A percentile compares a stretch with the other conserved stretches of the same genome.
phyloP scores from a whole-genome alignment of 1,140 invertebrate genomes.

The Adelges cooleyi region DNA sequence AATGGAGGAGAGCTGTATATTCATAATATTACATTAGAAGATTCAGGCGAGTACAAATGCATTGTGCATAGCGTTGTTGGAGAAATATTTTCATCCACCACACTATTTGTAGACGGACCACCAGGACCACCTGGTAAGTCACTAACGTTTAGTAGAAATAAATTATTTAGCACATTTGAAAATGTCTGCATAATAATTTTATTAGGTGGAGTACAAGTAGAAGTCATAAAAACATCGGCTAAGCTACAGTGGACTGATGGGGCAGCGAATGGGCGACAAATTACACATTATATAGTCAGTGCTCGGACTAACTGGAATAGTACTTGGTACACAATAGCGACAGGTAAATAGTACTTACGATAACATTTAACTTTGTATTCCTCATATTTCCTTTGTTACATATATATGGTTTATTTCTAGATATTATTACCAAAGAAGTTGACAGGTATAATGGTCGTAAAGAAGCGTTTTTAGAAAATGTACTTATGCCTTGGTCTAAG shows the following conservation, averaged over 20 bases:
- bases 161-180: not conserved
- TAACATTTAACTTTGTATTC: too few species aligned
- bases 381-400: too few species aligned
- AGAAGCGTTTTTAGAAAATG: conserved; percentile 53
- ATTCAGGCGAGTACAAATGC: conserved; percentile 80
- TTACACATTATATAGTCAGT: conserved; percentile 63
- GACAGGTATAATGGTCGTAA: conserved; percentile 61
- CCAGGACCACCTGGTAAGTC: conserved; percentile 64
- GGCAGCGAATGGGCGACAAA: conserved; percentile 63
- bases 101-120: conserved; percentile 65
- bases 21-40: conserved; percentile 67
- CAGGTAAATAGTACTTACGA: conserved; percentile 39
- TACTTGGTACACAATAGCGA: conserved; percentile 63
- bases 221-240: conserved; percentile 60
- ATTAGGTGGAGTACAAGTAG: conserved; percentile 59
- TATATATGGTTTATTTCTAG: conserved; percentile 36
- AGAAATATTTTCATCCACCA: conserved; percentile 55
- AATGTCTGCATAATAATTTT: not conserved
- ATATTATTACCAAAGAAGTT: conserved; percentile 45
- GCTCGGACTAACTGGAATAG: conserved; percentile 75
- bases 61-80: conserved; percentile 78
- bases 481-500: conserved; percentile 70
- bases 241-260: conserved; percentile 83
- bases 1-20: conserved; percentile 65
- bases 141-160: too few species aligned